Evolutionary conservation across 2,797 vertebrate species (phyloP), one percentile per base, ranked within the genome.

Genomic region (Anguilla marmorata): DNA sequence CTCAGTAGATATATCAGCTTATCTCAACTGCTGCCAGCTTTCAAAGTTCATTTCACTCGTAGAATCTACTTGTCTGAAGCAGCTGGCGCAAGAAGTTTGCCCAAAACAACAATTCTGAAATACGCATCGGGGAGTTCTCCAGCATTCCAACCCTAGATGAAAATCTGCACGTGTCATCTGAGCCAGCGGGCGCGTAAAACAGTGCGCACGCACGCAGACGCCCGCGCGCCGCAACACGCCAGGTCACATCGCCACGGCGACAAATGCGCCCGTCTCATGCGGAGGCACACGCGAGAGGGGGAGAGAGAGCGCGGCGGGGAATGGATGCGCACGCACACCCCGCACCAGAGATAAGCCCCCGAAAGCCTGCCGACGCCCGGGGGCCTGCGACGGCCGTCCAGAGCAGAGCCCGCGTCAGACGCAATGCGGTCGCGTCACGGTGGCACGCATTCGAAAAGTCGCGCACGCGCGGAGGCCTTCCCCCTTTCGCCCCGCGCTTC

Each of bases 261-360:
- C 92, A 94, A 95, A 96, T 95, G 92, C 92, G 88, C 92, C 91
- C 92, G 94, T 94, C 91, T 90, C 95, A 97, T 97, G 96, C 96
- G 93, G 93, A 33, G 90, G 85, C 96, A 96, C 95, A 93, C 90
- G 60, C 92, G 91, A 85, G 88, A 91, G 91, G 90, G 88, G 91
- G 33, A 12, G 48, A 74, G 30, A 74, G 19, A 21, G 86, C n/a
- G 33, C 92, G 92, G 89, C 89, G 89, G 79, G 69, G 95, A 94
- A 96, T 96, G 90, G 94, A 96, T 96, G 94, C 94, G 1, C 87
- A 89, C 93, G 94, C 95, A 94, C 93, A 89, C 90, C 74, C 19
- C 92, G 54, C 89, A 80, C 41, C 86, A 90, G 90, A 94, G 93
- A 94, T 94, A 93, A 94, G 93, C 93, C 91, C 89, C 90, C 91